Percentiles rank a stretch among this genome's conserved stretches.
phyloP scores from a whole-genome alignment of 2,888 invertebrate species.

The Oegoconia quadripuncta region DNA sequence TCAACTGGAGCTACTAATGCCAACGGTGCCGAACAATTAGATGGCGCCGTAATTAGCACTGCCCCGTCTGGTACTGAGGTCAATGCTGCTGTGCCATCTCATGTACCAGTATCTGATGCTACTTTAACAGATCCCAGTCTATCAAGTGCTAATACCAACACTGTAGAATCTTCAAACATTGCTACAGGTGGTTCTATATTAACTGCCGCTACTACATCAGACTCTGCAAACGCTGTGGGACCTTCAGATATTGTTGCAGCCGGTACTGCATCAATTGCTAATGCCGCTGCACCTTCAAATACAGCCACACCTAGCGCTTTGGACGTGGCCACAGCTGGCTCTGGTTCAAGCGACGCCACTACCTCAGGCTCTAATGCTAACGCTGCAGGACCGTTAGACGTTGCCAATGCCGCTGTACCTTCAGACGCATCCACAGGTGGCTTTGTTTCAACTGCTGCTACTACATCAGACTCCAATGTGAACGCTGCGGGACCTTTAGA shows the following conservation, averaged over 20 bases:
- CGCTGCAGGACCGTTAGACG: slow-evolving; percentile 5
- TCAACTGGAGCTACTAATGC: not conserved
- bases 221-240: too few species aligned
- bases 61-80: not conserved
- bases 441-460: not conserved
- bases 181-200: not conserved
- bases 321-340: not conserved
- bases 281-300: not conserved
- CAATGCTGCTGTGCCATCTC: not conserved
- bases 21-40: slow-evolving; percentile 1
- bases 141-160: slow-evolving; percentile 2
- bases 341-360: slow-evolving; percentile 24
- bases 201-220: too few species aligned
- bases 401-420: not conserved
- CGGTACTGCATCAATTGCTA: slow-evolving; percentile 1
- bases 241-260: too few species aligned
- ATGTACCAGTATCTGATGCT: not conserved
- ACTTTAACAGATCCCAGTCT: not conserved
- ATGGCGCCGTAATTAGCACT: not conserved
- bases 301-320: slow-evolving; percentile 1
- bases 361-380: slow-evolving; percentile 9
- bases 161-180: not conserved
- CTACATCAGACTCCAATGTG: too few species aligned
- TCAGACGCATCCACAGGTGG: not conserved
- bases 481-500: too few species aligned